These are phyloP conservation scores for Empidonax alnorum DNA, from an alignment of 2,113 vertebrate genomes.

Conservation along the genomic window DNA sequence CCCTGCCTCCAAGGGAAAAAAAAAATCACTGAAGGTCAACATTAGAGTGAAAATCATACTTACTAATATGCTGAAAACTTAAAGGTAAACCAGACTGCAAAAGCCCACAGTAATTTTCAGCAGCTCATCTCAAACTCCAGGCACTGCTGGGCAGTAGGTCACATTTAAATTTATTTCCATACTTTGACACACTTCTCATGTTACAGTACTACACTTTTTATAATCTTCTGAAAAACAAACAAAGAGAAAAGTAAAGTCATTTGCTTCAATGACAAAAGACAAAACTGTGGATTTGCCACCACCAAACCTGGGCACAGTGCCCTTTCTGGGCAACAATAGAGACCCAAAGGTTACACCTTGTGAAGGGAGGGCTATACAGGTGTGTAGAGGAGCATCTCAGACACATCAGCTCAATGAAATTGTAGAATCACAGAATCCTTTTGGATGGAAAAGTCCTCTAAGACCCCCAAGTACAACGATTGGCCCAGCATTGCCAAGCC, in stretches of 20 bases:
- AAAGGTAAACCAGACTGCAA: neutral
- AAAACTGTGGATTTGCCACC: neutral
- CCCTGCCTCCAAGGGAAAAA: neutral
- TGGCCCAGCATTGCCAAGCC: neutral
- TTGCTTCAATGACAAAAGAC: accelerated
- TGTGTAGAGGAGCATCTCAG: neutral
- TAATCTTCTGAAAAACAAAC: neutral
- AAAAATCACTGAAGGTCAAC: neutral
- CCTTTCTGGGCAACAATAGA: neutral
- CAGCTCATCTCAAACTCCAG: neutral
- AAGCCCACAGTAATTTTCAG: neutral
- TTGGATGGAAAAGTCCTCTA: neutral
- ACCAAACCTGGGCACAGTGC: accelerated
- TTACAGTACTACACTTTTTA: neutral
- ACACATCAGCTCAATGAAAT: accelerated
- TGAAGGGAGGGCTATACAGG: accelerated
- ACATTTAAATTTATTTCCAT: neutral
- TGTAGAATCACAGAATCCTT: neutral
- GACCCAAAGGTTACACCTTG: neutral
- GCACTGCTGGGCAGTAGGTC: neutral
- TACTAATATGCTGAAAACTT: neutral
- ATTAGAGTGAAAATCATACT: neutral
- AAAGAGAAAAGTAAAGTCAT: neutral
- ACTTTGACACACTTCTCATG: neutral
- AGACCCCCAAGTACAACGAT: neutral